Conservation (phyloP, 2,888 invertebrate genomes). For the Odontomyia ornata region DNA sequence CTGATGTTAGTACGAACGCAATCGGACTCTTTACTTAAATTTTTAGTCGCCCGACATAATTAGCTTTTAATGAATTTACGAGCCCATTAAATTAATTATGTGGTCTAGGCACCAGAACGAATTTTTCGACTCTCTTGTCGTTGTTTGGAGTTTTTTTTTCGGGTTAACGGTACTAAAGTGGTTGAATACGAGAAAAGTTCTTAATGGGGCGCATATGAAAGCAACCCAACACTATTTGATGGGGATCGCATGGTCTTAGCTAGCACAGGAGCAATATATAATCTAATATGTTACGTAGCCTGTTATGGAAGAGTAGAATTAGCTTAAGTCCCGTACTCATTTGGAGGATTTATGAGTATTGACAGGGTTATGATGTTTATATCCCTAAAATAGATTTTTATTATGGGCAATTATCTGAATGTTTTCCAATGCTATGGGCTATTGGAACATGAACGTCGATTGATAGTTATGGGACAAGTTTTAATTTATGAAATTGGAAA, state of each 20-base stretch:
- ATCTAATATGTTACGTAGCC: not conserved
- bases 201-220: conserved; percentile 26
- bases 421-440: not conserved
- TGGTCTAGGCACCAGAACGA: conserved; percentile 37
- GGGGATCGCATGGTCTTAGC: not conserved
- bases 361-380: conserved; percentile 43
- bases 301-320: not conserved
- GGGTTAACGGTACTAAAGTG: conserved; percentile 21
- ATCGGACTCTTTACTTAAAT: conserved; percentile 38
- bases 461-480: conserved; percentile 28
- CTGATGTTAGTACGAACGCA: not conserved
- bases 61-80: conserved; percentile 50
- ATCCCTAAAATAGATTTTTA: conserved; percentile 42
- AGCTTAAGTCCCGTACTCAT: not conserved
- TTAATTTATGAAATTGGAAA: conserved; percentile 24
- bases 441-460: not conserved
- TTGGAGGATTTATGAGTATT: conserved; percentile 41
- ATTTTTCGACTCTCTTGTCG: conserved; percentile 2
- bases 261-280: not conserved
- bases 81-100: conserved; percentile 51
- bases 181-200: conserved; percentile 13
- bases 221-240: not conserved
- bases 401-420: conserved; percentile 30
- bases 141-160: not conserved
- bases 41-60: conserved; percentile 49